These are phyloP conservation scores for Agrypnia vestita DNA, from an alignment of 1,140 invertebrate genomes.

Conservation along the genomic window DNA sequence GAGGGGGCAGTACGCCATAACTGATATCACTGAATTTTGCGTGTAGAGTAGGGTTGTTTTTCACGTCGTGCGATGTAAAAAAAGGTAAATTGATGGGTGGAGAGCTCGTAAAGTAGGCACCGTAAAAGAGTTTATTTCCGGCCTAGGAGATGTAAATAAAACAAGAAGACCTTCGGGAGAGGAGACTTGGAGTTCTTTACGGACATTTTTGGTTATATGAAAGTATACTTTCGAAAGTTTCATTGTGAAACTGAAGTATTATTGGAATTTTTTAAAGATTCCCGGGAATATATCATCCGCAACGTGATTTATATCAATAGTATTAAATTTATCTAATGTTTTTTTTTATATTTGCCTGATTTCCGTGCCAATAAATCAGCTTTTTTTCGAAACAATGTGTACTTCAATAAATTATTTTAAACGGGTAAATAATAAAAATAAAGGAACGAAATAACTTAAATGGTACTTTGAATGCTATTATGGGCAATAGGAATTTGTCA, in stretches of 20 bases:
- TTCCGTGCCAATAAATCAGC: no score
- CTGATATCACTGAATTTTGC: constrained; percentile 37
- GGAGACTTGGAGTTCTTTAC: constrained; percentile 9
- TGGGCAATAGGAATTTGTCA: no score
- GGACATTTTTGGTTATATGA: background rate
- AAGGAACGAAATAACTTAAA: no score
- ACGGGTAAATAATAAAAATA: no score
- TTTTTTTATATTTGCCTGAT: no score
- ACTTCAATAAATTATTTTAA: no score
- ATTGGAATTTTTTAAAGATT: background rate
- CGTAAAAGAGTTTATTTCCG: constrained; percentile 55
- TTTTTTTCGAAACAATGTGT: background rate
- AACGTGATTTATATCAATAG: no score
- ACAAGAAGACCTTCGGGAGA: constrained; percentile 1
- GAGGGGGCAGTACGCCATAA: constrained; percentile 14
- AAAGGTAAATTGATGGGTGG: constrained; percentile 54
- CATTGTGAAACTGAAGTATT: background rate
- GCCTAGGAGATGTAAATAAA: constrained; percentile 42
- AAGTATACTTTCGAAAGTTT: background rate
- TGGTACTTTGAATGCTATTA: no score
- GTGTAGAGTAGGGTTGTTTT: constrained; percentile 30
- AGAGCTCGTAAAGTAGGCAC: constrained; percentile 40
- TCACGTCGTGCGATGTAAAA: constrained; percentile 31
- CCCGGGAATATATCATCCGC: no score
- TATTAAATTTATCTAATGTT: no score